Conservation (phyloP, 2,888 invertebrate genomes). For the Andrena bucephala region DNA sequence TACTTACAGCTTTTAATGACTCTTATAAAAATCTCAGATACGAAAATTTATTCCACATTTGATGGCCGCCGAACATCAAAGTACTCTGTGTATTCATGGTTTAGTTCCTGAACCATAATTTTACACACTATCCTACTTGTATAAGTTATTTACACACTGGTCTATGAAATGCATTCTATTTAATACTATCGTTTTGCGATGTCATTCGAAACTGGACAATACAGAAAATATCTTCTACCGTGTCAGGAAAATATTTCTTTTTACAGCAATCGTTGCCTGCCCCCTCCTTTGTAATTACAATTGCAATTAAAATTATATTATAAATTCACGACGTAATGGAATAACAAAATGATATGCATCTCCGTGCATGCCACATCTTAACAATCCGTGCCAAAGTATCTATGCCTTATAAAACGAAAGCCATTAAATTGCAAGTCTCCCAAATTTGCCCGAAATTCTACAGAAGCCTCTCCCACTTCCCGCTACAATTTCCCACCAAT, state of each 20-base stretch:
- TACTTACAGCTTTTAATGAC: conserved; percentile 2
- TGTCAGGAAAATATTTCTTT: conserved; percentile 3
- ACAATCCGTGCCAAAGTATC: not conserved
- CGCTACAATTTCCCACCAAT: conserved; percentile 3
- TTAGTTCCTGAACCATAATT: not conserved
- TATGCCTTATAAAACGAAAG: not conserved
- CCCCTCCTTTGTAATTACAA: not conserved
- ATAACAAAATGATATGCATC: not conserved
- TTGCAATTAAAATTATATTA: not conserved
- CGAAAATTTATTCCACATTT: conserved; percentile 23
- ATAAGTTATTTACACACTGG: conserved; percentile 33
- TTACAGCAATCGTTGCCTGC: not conserved
- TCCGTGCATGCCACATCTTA: not conserved
- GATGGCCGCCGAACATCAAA: not conserved
- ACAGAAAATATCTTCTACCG: conserved; percentile 18
- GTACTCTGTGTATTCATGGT: not conserved
- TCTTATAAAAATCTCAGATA: conserved; percentile 25
- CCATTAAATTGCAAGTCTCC: not conserved
- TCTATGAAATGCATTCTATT: conserved; percentile 32
- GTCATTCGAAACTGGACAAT: conserved; percentile 24
- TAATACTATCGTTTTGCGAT: conserved; percentile 20
- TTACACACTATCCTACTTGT: conserved; percentile 17
- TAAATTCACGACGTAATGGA: not conserved
- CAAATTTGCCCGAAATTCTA: not conserved
- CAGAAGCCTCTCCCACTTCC: not conserved